phyloP scores from a whole-genome alignment of 2,888 invertebrate species.

The Drosophila percnosoma region DNA sequence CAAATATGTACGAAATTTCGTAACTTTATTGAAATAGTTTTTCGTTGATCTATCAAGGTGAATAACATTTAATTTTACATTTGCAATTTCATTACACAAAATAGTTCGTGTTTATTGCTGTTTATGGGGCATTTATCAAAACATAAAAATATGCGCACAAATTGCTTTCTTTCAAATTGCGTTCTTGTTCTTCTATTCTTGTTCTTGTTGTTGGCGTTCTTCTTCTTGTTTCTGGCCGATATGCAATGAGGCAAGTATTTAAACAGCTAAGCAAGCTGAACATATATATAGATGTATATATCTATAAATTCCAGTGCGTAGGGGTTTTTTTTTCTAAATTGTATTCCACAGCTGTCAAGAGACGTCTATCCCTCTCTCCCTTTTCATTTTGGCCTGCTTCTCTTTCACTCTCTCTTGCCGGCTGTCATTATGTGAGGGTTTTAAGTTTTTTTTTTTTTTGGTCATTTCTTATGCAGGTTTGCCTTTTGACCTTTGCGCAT shows the following conservation, averaged over 20 bases:
- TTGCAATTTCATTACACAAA: not conserved
- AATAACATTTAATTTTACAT: not conserved
- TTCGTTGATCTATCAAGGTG: not conserved
- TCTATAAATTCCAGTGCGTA: slow-evolving; percentile 68
- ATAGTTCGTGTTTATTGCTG: slow-evolving; percentile 11
- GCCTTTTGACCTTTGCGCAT: slow-evolving; percentile 71
- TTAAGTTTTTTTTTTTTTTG: slow-evolving; percentile 38
- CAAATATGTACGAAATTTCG: not conserved
- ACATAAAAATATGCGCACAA: slow-evolving; percentile 76
- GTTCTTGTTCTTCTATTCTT: slow-evolving; percentile 16
- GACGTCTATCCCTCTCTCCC: slow-evolving; percentile 4
- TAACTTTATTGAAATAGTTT: not conserved
- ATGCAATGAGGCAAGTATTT: slow-evolving; percentile 56
- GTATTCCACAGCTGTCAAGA: slow-evolving; percentile 68
- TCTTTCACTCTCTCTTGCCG: slow-evolving; percentile 9
- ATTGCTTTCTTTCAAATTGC: slow-evolving; percentile 47
- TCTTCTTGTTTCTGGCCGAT: slow-evolving; percentile 22
- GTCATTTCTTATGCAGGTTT: slow-evolving; percentile 41
- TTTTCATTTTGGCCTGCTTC: not conserved
- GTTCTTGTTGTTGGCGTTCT: not conserved
- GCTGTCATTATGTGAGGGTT: slow-evolving; percentile 59
- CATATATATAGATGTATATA: not conserved
- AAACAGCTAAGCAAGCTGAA: slow-evolving; percentile 69
- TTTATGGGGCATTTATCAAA: slow-evolving; percentile 72
- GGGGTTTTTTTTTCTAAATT: slow-evolving; percentile 56